phyloP scores from a whole-genome alignment of 1,140 invertebrate genomes.

The Pseudomyrmex concolor region DNA sequence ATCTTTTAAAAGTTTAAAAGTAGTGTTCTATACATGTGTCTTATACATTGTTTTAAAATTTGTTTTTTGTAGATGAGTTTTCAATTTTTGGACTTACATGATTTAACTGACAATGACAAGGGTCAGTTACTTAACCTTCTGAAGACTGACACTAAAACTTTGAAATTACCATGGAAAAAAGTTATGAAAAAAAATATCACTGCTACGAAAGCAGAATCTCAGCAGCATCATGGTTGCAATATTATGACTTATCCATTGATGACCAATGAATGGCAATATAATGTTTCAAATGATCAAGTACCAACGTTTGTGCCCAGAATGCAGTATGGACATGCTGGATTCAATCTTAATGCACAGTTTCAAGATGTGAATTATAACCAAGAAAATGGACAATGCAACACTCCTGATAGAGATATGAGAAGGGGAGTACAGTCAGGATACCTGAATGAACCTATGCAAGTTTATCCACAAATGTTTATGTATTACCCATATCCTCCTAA shows the following conservation, averaged over 20 bases:
- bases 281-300: constrained; percentile 5
- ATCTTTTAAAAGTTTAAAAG: too few relatives aligned
- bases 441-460: constrained; percentile 71
- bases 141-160: constrained; percentile 75
- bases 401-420: constrained; percentile 72
- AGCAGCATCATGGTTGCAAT: constrained; percentile 72
- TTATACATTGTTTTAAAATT: constrained; percentile 2
- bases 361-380: constrained; percentile 70
- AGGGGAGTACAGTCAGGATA: constrained; percentile 75
- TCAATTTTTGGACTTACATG: constrained; percentile 82
- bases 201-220: constrained; percentile 45
- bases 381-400: constrained; percentile 72
- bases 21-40: background rate
- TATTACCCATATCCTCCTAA: constrained; percentile 59
- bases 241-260: constrained; percentile 60
- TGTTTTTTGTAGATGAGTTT: constrained; percentile 78
- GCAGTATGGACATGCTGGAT: too few relatives aligned
- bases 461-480: constrained; percentile 67
- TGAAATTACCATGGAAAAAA: constrained; percentile 83
- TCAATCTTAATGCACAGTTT: too few relatives aligned
- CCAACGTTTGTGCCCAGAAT: background rate
- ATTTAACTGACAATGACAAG: constrained; percentile 79
- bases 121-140: constrained; percentile 79
- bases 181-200: constrained; percentile 71
- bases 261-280: constrained; percentile 73